Conservation (phyloP, 2,797 vertebrate genomes). For the Anguilla megastoma region DNA sequence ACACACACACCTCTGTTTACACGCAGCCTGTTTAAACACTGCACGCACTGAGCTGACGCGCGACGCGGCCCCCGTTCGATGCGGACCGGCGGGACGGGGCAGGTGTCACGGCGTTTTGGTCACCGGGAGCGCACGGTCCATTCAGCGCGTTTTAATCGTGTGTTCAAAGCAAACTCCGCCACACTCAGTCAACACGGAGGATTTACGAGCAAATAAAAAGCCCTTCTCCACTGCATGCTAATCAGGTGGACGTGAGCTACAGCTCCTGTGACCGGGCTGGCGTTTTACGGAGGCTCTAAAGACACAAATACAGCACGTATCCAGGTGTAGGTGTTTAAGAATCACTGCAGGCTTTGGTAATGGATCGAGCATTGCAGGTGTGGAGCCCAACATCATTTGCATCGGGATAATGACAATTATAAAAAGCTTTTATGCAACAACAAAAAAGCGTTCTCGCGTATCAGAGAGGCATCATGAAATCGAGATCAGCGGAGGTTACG, state of each 20-base stretch:
- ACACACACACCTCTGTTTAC: neutral
- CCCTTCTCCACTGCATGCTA: neutral
- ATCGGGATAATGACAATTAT: conserved; percentile 11
- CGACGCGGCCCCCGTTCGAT: neutral
- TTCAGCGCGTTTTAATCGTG: neutral
- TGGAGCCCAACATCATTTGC: neutral
- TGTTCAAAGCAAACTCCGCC: conserved; percentile 4
- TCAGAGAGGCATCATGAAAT: neutral
- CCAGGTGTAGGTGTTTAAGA: neutral
- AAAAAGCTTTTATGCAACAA: conserved; percentile 30
- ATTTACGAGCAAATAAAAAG: neutral
- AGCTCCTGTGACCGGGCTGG: neutral
- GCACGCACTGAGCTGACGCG: neutral
- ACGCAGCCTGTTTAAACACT: neutral
- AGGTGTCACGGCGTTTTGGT: neutral
- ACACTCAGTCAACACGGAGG: neutral
- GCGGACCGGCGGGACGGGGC: neutral
- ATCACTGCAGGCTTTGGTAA: neutral
- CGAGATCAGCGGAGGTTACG: neutral
- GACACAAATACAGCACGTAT: neutral
- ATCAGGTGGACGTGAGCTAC: neutral
- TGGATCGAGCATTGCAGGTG: neutral
- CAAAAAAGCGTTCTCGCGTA: neutral
- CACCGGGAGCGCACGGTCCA: too few species aligned
- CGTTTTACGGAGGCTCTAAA: neutral